These are phyloP conservation scores for Cacajao melanocephalus DNA, from an alignment of 2,797 vertebrate genomes.

Conservation along the genomic window DNA sequence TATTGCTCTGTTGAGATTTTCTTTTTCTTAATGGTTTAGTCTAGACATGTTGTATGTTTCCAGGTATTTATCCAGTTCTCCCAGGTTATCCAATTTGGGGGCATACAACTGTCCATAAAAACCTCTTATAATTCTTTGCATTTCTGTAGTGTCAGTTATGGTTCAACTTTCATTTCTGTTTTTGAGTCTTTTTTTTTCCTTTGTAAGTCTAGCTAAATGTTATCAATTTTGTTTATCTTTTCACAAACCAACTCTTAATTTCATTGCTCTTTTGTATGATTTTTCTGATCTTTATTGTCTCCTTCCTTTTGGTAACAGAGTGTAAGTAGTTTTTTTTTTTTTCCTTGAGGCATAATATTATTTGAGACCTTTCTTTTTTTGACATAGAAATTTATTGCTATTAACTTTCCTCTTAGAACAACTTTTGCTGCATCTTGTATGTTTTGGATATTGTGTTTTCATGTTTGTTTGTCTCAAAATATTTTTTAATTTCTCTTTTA, in stretches of 20 bases:
- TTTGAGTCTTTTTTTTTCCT: not conserved
- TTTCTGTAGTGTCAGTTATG: not conserved
- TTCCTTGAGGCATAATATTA: too few relatives aligned
- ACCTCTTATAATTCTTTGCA: not conserved
- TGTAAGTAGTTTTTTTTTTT: not conserved
- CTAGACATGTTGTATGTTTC: not conserved
- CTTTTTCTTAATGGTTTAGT: not conserved
- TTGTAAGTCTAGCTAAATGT: not conserved
- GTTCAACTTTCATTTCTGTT: not conserved
- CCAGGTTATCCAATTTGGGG: not conserved
- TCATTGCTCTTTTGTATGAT: not conserved
- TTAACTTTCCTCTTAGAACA: not conserved
- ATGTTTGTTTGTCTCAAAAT: not conserved
- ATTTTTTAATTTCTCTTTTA: not conserved
- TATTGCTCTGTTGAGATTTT: not conserved
- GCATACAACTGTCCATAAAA: not conserved
- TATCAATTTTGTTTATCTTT: not conserved
- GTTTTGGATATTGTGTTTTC: not conserved
- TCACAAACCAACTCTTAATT: not conserved
- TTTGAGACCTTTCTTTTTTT: not conserved
- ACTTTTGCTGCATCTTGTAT: not conserved
- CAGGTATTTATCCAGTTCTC: not conserved
- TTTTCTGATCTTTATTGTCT: not conserved
- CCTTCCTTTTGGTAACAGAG: not conserved
- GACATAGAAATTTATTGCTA: not conserved